Evolutionary conservation across 2,888 invertebrate species (phyloP), one percentile per base, ranked within the genome.

Genomic region (Hermaeophaga mercurialis): DNA sequence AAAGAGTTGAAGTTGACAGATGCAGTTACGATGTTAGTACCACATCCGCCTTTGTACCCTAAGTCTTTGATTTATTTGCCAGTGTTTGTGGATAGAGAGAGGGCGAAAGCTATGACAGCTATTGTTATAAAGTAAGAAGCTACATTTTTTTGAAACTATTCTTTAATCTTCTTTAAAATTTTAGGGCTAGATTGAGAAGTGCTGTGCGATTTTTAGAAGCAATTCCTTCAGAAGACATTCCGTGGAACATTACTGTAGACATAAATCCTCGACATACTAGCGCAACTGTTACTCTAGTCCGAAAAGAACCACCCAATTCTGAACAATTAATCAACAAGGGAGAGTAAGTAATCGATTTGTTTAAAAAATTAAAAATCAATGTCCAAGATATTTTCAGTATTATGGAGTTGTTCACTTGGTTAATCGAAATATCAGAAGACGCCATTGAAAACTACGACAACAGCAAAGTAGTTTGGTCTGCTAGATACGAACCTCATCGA

Each of bases 361-460:
- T n/a, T n/a, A n/a, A n/a, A n/a, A n/a, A n/a, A n/a, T n/a, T n/a
- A n/a, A n/a, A n/a, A n/a, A n/a, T n/a, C n/a, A n/a, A n/a, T n/a
- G n/a, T n/a, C n/a, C n/a, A n/a, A n/a, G 11, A n/a, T 34, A 26
- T 50, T n/a, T 39, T 46, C 68, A 80, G 78, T 70, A 80, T 88
- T 66, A 89, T 91, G 73, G 95, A 96, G 78, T 87, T 96, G 49
- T 89, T 96, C 73, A 90, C 92, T 15, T 96, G 94, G 94, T 80
- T 95, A 63, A 84, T 96, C 63, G 94, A 96, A 80, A 93, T 96
- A 4, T 84, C 84, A 73, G 94, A 87, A 72, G 93, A 86, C 74
- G 85, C 80, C 62, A 85, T 89, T 9, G 90, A 89, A 56, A 85
- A 87, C 56, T 87, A 88, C 72, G 92, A 90, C 61, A 90, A 89